A percentile compares a stretch with the other conserved stretches of the same genome.
Conservation (phyloP, 2,113 vertebrate species). For the Neolamprologus cancellatus region DNA sequence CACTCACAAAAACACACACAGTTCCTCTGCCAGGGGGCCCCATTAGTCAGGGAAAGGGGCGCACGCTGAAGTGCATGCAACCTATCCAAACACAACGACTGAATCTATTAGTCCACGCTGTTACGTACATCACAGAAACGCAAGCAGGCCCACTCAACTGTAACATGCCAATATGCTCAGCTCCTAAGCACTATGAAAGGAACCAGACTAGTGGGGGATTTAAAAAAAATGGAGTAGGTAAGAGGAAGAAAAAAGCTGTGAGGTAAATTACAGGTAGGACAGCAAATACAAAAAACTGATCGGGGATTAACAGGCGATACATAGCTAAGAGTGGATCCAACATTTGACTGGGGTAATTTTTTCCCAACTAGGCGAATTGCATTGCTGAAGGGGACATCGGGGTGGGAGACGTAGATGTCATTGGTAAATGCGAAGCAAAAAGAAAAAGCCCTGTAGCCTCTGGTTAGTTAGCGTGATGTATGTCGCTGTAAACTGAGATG, state of each 20-base stretch:
- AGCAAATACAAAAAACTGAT: background rate
- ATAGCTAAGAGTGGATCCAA: background rate
- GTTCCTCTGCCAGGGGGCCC: slow-evolving; percentile 39
- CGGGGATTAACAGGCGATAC: slow-evolving; percentile 28
- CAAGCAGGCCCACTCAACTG: slow-evolving; percentile 72
- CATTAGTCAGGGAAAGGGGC: slow-evolving; percentile 79
- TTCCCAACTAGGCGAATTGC: background rate
- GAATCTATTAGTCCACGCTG: slow-evolving; percentile 80
- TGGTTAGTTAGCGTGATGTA: slow-evolving; percentile 60
- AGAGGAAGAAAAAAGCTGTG: background rate
- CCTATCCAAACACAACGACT: slow-evolving; percentile 68
- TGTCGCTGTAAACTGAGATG: slow-evolving; percentile 12
- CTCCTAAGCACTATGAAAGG: slow-evolving; percentile 34
- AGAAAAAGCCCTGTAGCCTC: slow-evolving; percentile 16
- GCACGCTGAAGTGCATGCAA: slow-evolving; percentile 56
- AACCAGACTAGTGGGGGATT: background rate
- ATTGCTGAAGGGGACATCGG: background rate
- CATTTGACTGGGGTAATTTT: background rate
- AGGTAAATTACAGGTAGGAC: background rate
- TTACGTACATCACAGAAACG: slow-evolving; percentile 73
- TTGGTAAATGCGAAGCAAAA: slow-evolving; percentile 19
- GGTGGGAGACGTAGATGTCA: slow-evolving; percentile 11
- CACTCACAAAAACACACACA: background rate
- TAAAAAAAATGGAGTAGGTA: background rate
- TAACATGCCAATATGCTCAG: slow-evolving; percentile 74